phyloP scores from a whole-genome alignment of 1,140 invertebrate species.

The Leptopilina clavipes region DNA sequence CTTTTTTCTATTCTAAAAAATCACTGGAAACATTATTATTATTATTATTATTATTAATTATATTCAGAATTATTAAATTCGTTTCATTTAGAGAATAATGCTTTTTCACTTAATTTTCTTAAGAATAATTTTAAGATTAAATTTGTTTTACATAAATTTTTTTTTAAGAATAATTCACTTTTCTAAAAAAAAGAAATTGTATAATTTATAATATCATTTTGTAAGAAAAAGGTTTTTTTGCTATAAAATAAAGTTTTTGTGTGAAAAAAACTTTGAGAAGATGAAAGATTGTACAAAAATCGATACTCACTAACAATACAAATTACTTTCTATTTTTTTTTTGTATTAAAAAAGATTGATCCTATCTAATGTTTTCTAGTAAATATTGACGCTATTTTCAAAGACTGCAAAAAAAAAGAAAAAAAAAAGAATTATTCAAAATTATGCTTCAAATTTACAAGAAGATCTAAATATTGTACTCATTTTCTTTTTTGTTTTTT shows the following conservation, averaged over 20 bases:
- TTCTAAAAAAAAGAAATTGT: too few relatives aligned
- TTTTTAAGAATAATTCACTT: too few relatives aligned
- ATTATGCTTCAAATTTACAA: conserved; percentile 7
- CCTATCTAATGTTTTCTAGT: conserved; percentile 11
- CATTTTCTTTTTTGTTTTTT: too few relatives aligned
- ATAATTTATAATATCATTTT: too few relatives aligned
- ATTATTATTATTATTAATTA: not conserved
- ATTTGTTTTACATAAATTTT: too few relatives aligned
- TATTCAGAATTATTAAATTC: too few relatives aligned
- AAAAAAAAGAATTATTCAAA: not conserved
- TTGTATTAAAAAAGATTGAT: not conserved
- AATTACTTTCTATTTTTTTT: not conserved
- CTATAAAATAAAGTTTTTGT: not conserved
- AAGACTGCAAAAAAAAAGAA: conserved; percentile 10
- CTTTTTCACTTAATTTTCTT: too few relatives aligned
- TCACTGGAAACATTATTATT: conserved; percentile 1
- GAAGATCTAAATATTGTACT: conserved; percentile 25
- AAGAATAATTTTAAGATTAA: too few relatives aligned
- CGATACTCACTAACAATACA: not conserved
- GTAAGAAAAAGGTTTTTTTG: not conserved
- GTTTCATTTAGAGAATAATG: too few relatives aligned
- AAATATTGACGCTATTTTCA: not conserved
- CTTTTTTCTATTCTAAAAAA: not conserved
- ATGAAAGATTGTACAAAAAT: conserved; percentile 8
- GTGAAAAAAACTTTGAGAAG: not conserved